Base-by-base conservation (phyloP, 2,888 invertebrate genomes). In the Caenorhabditis sp. region DNA sequence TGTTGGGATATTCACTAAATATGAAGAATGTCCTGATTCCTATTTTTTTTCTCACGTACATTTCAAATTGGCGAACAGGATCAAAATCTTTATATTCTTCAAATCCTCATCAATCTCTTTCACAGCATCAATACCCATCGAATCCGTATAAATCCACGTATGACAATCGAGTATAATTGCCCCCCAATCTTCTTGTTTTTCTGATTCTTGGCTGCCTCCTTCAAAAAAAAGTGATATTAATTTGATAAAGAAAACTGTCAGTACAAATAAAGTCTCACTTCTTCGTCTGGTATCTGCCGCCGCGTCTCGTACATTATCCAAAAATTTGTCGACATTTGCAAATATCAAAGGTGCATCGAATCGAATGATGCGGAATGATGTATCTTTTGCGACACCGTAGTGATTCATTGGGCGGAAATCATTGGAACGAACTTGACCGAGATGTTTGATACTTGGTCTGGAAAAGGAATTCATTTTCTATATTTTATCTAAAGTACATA, bases 261-360 rank as follows among this genome's bases (percentile, higher is more conserved):
- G 7, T 21, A 20, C 14, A 2, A 17, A 26, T 43, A 3, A 43
- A 21, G 36, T 8, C 10, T 43, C 60, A 25, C 62, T 54, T 60
- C 14, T 43, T 23, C 53, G 54, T 26, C 7, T 31, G 2, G 27
- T 57, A 17, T 10, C 58, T 4, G 21, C n/a, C 12, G 63, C 60
- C 20, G 68, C 60, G 31, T 66, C 68, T 4, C 61, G 57, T 4
- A 74, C 63, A 58, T 69, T 71, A 53, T 65, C 61, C 17, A 59
- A 25, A 52, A 90, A 89, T 72, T 86, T 84, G 68, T 89, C 89
- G 4, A 85, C 84, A 80, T 89, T 90, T 21, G 89, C 89, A 84
- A 89, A 90, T 78, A 89, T 89, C 26, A 90, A 80, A 10, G 89
- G 88, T n/a, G 89, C 88, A 66, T 89, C 89, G 81, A 89, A 89